Conservation (phyloP, 1,140 invertebrate species). For the Hylyphantes graminicola region DNA sequence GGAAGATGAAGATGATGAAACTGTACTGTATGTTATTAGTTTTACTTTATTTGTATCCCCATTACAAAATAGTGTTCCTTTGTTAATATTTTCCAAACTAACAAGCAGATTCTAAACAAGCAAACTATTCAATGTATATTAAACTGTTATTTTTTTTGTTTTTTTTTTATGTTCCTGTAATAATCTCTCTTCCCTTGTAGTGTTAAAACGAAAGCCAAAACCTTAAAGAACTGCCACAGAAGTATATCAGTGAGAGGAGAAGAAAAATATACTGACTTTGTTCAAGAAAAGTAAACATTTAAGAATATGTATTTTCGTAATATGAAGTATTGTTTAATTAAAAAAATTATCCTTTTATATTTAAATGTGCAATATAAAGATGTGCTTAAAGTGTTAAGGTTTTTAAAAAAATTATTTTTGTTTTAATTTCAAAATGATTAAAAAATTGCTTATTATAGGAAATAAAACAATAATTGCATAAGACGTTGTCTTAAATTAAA, state of each 20-base stretch:
- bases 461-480: neutral
- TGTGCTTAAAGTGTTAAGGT: neutral
- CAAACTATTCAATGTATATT: neutral
- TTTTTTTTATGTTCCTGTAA: neutral
- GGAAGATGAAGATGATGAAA: slow-evolving; percentile 45
- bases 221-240: slow-evolving; percentile 24
- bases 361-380: neutral
- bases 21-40: neutral
- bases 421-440: neutral
- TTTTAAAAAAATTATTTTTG: neutral
- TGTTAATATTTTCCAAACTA: neutral
- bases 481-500: too few relatives aligned
- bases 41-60: neutral
- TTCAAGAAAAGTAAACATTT: slow-evolving; percentile 34
- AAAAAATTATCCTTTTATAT: neutral
- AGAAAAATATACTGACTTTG: slow-evolving; percentile 28
- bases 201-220: slow-evolving; percentile 29
- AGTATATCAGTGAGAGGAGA: slow-evolving; percentile 9
- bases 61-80: neutral
- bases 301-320: neutral
- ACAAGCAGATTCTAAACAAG: neutral
- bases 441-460: neutral
- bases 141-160: neutral
- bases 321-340: neutral
- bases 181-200: neutral